Evolutionary conservation across 1,140 invertebrate genomes (phyloP).

Genomic region (Bombus consobrinus): DNA sequence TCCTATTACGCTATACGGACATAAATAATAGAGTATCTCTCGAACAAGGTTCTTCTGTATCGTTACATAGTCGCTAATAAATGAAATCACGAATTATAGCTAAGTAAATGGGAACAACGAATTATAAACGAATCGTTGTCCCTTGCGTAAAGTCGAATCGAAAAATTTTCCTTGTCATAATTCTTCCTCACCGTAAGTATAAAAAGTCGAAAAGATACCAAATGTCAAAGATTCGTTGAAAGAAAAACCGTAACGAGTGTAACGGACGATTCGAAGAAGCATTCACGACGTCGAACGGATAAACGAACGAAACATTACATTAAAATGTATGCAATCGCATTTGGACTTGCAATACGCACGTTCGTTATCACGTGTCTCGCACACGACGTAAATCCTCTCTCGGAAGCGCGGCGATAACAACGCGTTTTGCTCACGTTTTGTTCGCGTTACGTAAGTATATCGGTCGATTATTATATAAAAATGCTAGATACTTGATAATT

Average conservation of each 20-base stretch:
- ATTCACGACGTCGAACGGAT: conserved; percentile 2
- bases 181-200: neutral
- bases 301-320: neutral
- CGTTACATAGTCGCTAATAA: neutral
- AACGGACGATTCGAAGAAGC: conserved; percentile 2
- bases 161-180: neutral
- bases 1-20: neutral
- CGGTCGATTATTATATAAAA: conserved; percentile 44
- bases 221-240: conserved; percentile 4
- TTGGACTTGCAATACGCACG: neutral
- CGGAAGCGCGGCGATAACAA: neutral
- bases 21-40: neutral
- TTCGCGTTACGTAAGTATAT: conserved; percentile 26
- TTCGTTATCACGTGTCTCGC: conserved; percentile 2
- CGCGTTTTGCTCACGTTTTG: neutral
- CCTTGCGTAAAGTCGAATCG: neutral
- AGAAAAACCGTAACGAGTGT: neutral
- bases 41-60: neutral
- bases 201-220: neutral
- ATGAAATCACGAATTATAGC: neutral
- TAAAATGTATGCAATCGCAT: neutral
- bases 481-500: conserved; percentile 45
- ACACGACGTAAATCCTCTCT: conserved; percentile 14
- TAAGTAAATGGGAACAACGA: neutral
- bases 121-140: conserved; percentile 4